These are phyloP conservation scores for Dallia pectoralis DNA, from an alignment of 2,797 vertebrate species.

Conservation along the genomic window DNA sequence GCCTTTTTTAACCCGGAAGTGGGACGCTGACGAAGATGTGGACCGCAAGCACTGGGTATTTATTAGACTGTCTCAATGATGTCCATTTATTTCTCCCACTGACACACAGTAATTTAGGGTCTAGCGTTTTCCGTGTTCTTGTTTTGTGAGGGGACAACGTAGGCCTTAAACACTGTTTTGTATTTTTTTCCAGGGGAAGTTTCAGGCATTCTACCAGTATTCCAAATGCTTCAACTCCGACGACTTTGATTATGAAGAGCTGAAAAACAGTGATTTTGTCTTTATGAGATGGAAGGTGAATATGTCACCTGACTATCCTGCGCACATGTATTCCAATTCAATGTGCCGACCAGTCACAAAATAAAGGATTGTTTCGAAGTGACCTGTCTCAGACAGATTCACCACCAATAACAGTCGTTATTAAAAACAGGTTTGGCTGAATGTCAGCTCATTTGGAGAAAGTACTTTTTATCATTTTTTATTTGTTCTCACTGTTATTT, in stretches of 20 bases:
- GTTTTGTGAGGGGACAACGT: neutral
- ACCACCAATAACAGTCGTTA: no score
- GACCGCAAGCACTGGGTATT: conserved; percentile 97
- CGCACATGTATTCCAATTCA: no score
- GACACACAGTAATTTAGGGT: neutral
- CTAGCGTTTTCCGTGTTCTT: neutral
- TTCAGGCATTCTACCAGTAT: conserved; percentile 97
- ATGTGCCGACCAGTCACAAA: no score
- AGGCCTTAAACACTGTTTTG: neutral
- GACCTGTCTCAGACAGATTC: no score
- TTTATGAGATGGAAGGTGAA: conserved; percentile 99
- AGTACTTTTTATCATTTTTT: no score
- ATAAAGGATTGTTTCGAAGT: no score
- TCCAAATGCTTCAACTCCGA: conserved; percentile 98
- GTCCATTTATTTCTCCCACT: neutral
- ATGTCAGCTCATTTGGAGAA: no score
- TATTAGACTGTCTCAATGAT: neutral
- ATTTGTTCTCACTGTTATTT: no score
- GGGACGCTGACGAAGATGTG: conserved; percentile 97
- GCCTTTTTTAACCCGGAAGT: conserved; percentile 95
- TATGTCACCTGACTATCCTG: neutral
- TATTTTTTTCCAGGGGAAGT: conserved; percentile 84
- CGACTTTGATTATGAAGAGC: conserved; percentile 94
- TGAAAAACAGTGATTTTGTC: conserved; percentile 94
- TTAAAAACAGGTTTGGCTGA: no score